Conservation (phyloP, 2,888 invertebrate species). For the Ornithoptera priamus region DNA sequence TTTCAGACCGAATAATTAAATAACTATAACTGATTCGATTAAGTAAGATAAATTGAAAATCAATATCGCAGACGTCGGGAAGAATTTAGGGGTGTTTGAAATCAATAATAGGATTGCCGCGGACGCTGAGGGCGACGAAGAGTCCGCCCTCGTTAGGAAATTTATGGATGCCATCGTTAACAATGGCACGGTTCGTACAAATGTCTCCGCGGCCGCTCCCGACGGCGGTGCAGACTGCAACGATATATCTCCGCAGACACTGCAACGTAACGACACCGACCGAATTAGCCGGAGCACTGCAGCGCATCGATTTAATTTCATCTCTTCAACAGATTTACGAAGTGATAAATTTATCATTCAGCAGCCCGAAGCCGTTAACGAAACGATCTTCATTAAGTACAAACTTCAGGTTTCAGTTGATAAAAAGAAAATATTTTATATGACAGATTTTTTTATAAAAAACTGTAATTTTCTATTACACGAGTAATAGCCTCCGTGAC, state of each 20-base stretch:
- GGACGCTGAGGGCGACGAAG: not conserved
- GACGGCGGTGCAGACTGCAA: conserved; percentile 9
- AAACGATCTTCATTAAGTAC: not conserved
- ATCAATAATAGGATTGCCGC: no score
- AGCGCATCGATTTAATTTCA: conserved; percentile 19
- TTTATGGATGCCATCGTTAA: conserved; percentile 7
- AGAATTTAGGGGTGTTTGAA: no score
- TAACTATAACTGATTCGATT: no score
- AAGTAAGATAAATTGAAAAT: no score
- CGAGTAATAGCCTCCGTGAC: no score
- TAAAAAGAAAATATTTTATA: no score
- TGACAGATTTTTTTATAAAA: no score
- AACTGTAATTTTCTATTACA: no score
- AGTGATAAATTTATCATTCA: conserved; percentile 4
- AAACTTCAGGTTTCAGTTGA: no score
- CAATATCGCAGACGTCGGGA: no score
- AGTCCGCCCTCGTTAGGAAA: conserved; percentile 5
- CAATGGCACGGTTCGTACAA: conserved; percentile 16
- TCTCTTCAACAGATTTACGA: conserved; percentile 15
- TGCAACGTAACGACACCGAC: conserved; percentile 1
- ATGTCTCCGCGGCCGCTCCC: conserved; percentile 17
- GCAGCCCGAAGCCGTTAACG: not conserved
- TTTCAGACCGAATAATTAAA: no score
- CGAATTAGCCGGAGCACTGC: conserved; percentile 20
- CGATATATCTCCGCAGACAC: conserved; percentile 16